phyloP scores from a whole-genome alignment of 2,113 vertebrate genomes.

The Bos taurus region DNA sequence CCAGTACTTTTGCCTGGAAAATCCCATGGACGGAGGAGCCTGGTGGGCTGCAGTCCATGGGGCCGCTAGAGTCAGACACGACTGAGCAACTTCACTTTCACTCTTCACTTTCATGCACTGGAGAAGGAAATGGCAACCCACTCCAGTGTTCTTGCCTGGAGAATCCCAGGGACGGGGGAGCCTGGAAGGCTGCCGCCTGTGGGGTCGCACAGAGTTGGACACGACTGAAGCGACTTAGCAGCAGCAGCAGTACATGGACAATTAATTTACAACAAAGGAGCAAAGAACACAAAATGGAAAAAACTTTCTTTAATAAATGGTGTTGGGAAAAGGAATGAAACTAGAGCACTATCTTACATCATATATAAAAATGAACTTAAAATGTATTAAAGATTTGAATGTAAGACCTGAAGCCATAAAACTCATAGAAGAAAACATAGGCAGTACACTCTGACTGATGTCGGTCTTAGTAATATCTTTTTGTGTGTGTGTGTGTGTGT shows the following conservation, averaged over 20 bases:
- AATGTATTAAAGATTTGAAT: neutral
- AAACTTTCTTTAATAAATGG: neutral
- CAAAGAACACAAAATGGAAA: neutral
- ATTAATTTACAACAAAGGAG: neutral
- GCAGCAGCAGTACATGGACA: neutral
- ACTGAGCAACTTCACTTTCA: no score
- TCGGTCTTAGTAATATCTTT: neutral
- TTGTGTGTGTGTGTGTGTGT: neutral
- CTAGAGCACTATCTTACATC: neutral
- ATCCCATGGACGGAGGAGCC: no score
- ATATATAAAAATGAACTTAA: neutral
- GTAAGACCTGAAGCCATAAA: neutral
- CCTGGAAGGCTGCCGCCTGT: no score
- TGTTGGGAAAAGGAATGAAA: neutral
- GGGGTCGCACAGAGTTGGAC: no score
- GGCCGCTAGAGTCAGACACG: no score
- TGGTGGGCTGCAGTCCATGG: no score
- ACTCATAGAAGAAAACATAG: neutral
- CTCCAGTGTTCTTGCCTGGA: no score
- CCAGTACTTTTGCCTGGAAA: no score
- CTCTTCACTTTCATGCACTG: no score
- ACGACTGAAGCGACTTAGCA: no score
- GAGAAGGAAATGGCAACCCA: no score
- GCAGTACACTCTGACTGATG: neutral
- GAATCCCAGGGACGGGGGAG: no score